Conservation (phyloP, 2,888 invertebrate genomes). For the Orthosia cruda region DNA sequence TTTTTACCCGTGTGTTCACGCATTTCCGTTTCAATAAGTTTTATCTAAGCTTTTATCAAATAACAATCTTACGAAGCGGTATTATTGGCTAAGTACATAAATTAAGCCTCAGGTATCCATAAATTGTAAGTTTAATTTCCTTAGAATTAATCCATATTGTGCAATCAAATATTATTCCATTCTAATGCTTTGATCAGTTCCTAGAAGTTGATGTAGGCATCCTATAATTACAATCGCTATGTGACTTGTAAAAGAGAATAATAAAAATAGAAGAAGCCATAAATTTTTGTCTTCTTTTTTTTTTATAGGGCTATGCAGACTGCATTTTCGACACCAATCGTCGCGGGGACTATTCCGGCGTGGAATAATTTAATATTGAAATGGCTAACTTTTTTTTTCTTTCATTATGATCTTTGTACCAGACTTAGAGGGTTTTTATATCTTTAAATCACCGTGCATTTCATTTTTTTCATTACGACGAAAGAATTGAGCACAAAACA, state of each 20-base stretch:
- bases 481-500: not conserved
- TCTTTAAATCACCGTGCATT: not conserved
- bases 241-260: not conserved
- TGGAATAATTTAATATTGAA: not conserved
- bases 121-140: not conserved
- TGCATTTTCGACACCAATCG: not conserved
- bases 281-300: no score
- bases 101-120: not conserved
- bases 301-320: not conserved
- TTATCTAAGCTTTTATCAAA: conserved; percentile 30
- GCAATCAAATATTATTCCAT: not conserved
- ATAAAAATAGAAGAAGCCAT: not conserved
- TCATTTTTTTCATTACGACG: not conserved
- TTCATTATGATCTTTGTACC: not conserved
- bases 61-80: conserved; percentile 20
- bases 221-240: not conserved
- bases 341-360: not conserved
- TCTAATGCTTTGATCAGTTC: not conserved
- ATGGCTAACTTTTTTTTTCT: not conserved
- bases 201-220: not conserved
- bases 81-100: conserved; percentile 5
- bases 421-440: not conserved
- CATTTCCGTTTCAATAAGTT: conserved; percentile 48
- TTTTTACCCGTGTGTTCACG: conserved; percentile 38
- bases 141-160: not conserved